Conservation (phyloP, 2,797 vertebrate species). For the Arnoldichthys spilopterus region DNA sequence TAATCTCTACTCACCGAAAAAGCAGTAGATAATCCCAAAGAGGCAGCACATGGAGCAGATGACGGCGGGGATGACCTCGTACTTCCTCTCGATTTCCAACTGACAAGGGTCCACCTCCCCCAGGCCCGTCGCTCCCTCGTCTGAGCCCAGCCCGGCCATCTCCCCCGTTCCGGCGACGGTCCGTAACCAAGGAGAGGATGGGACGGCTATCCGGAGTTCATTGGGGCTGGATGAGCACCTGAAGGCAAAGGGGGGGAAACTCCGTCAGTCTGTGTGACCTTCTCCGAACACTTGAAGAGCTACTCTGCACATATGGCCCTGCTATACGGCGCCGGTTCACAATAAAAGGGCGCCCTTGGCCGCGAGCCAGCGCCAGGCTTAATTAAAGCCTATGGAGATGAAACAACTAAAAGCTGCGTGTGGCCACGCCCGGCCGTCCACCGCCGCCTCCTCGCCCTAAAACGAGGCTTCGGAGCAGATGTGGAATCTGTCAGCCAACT, state of each 20-base stretch:
- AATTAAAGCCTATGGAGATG: slow-evolving; percentile 37
- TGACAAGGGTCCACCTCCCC: slow-evolving; percentile 75
- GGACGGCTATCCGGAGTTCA: slow-evolving; percentile 71
- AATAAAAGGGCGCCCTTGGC: neutral
- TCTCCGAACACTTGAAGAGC: neutral
- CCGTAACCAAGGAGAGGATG: slow-evolving; percentile 26
- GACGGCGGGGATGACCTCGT: slow-evolving; percentile 95
- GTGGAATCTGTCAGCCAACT: neutral
- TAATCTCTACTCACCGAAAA: slow-evolving; percentile 84
- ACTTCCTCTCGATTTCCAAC: slow-evolving; percentile 88
- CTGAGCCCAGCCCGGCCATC: slow-evolving; percentile 72
- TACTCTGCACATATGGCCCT: neutral
- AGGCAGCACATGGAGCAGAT: slow-evolving; percentile 98
- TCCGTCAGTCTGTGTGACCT: neutral
- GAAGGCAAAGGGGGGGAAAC: slow-evolving; percentile 26
- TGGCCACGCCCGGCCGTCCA: slow-evolving; percentile 20
- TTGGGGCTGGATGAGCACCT: slow-evolving; percentile 60
- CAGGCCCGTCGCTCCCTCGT: slow-evolving; percentile 67
- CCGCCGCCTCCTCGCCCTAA: neutral
- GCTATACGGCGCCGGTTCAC: neutral
- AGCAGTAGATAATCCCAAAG: slow-evolving; percentile 99
- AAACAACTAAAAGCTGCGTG: slow-evolving; percentile 37
- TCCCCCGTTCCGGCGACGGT: slow-evolving; percentile 69
- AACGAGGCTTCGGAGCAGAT: slow-evolving; percentile 1
- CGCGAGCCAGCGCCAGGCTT: neutral